Base-by-base conservation (phyloP, 1,140 invertebrate genomes). In the Drosophila carrolli region DNA sequence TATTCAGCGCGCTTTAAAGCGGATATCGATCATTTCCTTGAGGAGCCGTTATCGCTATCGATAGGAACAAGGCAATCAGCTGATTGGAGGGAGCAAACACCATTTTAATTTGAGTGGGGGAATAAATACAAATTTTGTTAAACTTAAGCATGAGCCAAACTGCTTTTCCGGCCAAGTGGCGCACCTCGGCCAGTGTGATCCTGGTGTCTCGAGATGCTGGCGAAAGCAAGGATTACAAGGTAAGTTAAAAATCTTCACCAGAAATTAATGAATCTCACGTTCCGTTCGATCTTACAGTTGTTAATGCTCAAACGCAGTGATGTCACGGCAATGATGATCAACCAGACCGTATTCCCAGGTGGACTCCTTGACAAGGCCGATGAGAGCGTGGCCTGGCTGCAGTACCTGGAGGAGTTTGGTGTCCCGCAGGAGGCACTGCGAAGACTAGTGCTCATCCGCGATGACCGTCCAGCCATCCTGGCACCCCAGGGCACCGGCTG, bases 401-500 rank as follows among this genome's bases (percentile, higher is more conserved):
- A 78, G 9, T 89, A 89, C 16, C 66, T 90, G 11, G 77, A 90
- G 32, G 37, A 78, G 43, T 89, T 90, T 35, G 84, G 85, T 13
- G 77, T 89, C 1, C 32, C 77, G 1, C 65, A 89, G 41, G 62
- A 55, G 23, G 40, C 57, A 10, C 50, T 89, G 40, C 85, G 84
- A 19, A 50, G 60, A 9, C 63, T 89, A 13, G 77, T 89, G 3
- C 41, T 90, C 2, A 41, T 68, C 29, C 60, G 32, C 6, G 70
- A 81, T 1, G 48, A 90, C 19, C 55, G 84, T 16, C 84, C 84
- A 7, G 29, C 16, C 0, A 72, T 90, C 50, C 55, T 89, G 48
- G 80, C 85, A 0, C 74, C 84, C 0, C 84, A 89, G 53, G 84
- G 84, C 16, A 89, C 59, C 2, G 84, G 84, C n/a, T 89, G 84